Evolutionary conservation across 2,113 vertebrate species (phyloP), one percentile per base, ranked within the genome.

Genomic region (Etia nguti): DNA sequence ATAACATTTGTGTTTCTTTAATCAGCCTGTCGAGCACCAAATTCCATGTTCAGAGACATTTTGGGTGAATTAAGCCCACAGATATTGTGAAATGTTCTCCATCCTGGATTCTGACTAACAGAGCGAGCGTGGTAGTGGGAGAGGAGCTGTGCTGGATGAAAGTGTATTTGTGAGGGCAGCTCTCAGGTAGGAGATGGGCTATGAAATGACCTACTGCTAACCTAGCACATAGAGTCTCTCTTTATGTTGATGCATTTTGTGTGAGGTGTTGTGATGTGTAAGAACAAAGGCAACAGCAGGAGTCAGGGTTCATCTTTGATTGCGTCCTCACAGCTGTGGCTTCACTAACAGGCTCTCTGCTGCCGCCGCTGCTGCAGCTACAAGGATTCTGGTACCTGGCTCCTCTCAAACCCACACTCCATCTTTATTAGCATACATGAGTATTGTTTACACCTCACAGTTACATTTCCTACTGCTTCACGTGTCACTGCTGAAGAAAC

Each of bases 231-330:
- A 79, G 54, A 55, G 54, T 29, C 31, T 26, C 31, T 82, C 70
- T 81, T 80, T 82, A 56, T 85, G 73, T 79, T 80, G 50, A 22
- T 26, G 15, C 3, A 31, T 70, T 48, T 38, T 8, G 79, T 26
- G 55, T 55, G 46, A 65, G 20, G 31, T 2, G 15, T 38, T 90
- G 77, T 85, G 84, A 83, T 50, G 79, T 92, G 55, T 26, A 36
- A 36, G 83, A 93, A 94, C 80, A 93, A 93, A 94, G 88, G 52
- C 48, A 52, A 7, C 73, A 57, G 29, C 55, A 41, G 83, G 57
- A 57, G 57, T 5, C 41, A 79, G 26, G 62, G 57, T 48, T 89
- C 68, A 62, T 81, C 70, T 85, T 81, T 89, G 38, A 86, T 81
- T 80, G 54, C 56, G 34, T 87, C 26, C 38, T 56, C 82, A 60